Evolutionary conservation across 2,113 vertebrate species (phyloP).

Genomic region (Uria lomvia): DNA sequence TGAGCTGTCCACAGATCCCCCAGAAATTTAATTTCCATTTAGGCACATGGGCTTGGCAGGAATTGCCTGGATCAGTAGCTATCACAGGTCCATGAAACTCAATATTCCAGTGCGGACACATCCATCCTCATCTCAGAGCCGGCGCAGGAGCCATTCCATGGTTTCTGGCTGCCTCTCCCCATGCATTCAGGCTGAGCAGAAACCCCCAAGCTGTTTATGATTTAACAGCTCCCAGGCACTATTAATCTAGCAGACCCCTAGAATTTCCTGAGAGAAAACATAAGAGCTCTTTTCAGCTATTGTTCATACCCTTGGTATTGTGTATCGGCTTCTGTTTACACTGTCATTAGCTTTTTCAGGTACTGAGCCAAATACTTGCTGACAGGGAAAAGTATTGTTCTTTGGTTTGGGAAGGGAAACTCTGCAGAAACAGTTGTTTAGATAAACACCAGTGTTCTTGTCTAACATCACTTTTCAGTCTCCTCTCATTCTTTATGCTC

Average conservation of each 20-base stretch:
- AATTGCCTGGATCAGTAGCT: neutral
- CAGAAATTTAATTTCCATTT: neutral
- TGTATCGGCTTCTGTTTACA: neutral
- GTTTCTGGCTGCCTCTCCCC: neutral
- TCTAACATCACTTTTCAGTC: neutral
- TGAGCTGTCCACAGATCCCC: rapidly evolving
- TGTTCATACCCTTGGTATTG: neutral
- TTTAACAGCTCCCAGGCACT: neutral
- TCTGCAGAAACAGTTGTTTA: neutral
- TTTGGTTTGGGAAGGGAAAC: neutral
- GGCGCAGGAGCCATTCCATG: rapidly evolving
- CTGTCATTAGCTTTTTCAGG: neutral
- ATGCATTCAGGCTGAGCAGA: neutral
- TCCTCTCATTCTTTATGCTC: neutral
- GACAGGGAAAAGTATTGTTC: neutral
- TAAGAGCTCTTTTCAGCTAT: neutral
- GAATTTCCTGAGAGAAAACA: slow-evolving; percentile 16
- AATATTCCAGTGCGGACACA: rapidly evolving
- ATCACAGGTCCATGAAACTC: neutral
- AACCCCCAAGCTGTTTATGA: neutral
- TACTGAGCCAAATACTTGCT: neutral
- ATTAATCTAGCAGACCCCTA: neutral
- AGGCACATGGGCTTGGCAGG: neutral
- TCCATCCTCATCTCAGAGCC: neutral
- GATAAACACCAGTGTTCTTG: slow-evolving; percentile 9